These are phyloP conservation scores for Ephestia elutella DNA, from an alignment of 1,140 invertebrate genomes.

Conservation along the genomic window DNA sequence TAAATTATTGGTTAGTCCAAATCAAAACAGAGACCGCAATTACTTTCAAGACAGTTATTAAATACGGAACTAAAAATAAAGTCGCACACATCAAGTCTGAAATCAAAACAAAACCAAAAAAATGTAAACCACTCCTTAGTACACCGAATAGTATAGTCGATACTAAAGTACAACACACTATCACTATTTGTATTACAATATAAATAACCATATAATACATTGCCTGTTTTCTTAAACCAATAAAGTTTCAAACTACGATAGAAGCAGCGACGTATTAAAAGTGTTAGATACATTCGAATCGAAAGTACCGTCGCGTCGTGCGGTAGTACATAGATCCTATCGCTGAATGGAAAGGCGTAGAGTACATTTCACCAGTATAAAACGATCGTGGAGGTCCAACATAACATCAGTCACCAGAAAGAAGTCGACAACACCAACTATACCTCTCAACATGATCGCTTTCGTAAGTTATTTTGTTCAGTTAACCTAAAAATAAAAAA, in stretches of 20 bases:
- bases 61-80: conserved; percentile 28
- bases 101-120: conserved; percentile 31
- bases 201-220: conserved; percentile 13
- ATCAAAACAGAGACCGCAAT: conserved; percentile 9
- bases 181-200: conserved; percentile 10
- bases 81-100: conserved; percentile 22
- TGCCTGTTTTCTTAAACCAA: conserved; percentile 7
- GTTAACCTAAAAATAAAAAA: not conserved
- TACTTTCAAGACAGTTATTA: conserved; percentile 26
- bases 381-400: conserved; percentile 44
- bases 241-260: not conserved
- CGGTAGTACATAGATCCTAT: conserved; percentile 41
- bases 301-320: not conserved
- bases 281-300: not conserved
- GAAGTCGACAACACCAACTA: conserved; percentile 52
- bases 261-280: conserved; percentile 27
- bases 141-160: conserved; percentile 27
- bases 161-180: conserved; percentile 13
- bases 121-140: conserved; percentile 23
- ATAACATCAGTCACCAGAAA: conserved; percentile 59
- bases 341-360: conserved; percentile 63
- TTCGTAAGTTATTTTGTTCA: conserved; percentile 48
- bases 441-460: conserved; percentile 64
- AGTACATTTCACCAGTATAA: conserved; percentile 69
- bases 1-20: not conserved